Evolutionary conservation across 2,888 invertebrate species (phyloP), one percentile per base, ranked within the genome.

Genomic region (Sycophila texana): DNA sequence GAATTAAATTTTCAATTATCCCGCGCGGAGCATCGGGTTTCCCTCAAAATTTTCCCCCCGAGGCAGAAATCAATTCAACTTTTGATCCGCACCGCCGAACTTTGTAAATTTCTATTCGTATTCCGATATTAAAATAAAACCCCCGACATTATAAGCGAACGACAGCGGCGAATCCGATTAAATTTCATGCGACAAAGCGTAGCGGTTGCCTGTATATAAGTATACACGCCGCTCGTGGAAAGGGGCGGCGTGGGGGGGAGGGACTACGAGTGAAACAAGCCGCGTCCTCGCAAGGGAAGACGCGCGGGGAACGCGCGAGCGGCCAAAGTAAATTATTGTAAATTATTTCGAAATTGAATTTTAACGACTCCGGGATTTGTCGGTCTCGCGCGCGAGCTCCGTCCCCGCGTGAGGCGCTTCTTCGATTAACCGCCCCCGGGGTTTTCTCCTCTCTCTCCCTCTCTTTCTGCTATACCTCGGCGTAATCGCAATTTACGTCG

Each of bases 291-390:
- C 22, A 13, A 67, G 67, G 51, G n/a, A 0, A 4, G 65, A 39
- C 51, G 51, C 51, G 51, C 4, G 66, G 20, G 22, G 20, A 13
- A 2, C 26, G 26, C 26, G 26, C 26, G 26, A 26, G 49, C 47
- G 66, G 49, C 66, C 30, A 51, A 61, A 55, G 58, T 60, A 73
- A 75, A 73, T 80, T 76, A 76, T 80, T 76, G 68, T 71, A 58
- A 79, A 80, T 76, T 80, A 76, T 76, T 73, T 61, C 60, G 61
- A 80, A 80, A 80, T 80, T 76, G 68, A 76, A 80, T 80, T 74
- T 76, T 71, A 80, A 76, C 67, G 60, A 72, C 58, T 72, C 30
- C 20, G 53, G 61, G 20, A 66, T 63, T 30, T 58, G 60, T 49
- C 20, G 39, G 39, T 73, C 77, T 49, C 39, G 39, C 39, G 39